A percentile compares a stretch with the other conserved stretches of the same genome.
Evolutionary conservation across 2,113 vertebrate genomes (phyloP).

Genomic region (Ceyx melanurus): DNA sequence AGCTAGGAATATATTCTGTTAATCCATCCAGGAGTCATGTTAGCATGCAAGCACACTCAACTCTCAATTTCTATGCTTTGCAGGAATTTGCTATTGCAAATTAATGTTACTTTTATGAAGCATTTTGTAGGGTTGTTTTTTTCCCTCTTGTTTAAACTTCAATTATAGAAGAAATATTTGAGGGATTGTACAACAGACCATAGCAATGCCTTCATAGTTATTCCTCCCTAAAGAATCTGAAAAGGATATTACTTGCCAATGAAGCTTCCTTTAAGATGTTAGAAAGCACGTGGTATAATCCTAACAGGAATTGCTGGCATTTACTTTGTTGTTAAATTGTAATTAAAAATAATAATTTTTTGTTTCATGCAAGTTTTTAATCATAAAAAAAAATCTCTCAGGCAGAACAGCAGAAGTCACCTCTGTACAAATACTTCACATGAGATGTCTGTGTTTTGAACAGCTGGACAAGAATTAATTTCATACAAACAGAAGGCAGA

Average conservation of each 20-base stretch:
- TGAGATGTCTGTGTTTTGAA: background rate
- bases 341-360: constrained; percentile 2
- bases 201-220: background rate
- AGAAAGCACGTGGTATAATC: background rate
- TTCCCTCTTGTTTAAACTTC: background rate
- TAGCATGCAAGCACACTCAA: background rate
- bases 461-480: background rate
- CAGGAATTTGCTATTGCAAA: constrained; percentile 19
- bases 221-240: constrained; percentile 4
- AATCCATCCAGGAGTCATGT: background rate
- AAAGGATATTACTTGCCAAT: constrained; percentile 14
- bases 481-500: background rate
- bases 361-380: background rate
- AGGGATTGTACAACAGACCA: background rate
- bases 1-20: background rate
- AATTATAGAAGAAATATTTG: background rate
- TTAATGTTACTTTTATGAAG: background rate
- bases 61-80: constrained; percentile 29
- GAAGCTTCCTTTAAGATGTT: constrained; percentile 3
- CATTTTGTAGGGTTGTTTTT: background rate
- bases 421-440: background rate
- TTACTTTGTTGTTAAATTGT: background rate
- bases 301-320: background rate
- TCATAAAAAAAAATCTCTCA: background rate
- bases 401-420: background rate